Conservation (phyloP, 2,113 vertebrate genomes). For the Rhipidura dahli region DNA sequence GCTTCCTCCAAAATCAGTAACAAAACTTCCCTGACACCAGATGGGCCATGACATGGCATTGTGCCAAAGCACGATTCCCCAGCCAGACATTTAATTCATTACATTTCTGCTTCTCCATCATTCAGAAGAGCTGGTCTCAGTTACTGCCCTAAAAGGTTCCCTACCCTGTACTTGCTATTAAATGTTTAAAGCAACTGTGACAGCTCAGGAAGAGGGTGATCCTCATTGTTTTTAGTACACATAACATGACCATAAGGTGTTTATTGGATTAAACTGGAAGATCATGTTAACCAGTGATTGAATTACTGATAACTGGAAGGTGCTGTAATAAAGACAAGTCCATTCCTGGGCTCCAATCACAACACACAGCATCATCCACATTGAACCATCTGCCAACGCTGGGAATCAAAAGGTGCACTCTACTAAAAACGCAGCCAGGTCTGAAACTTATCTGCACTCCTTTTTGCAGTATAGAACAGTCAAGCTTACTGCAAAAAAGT, state of each 20-base stretch:
- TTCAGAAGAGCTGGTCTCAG: neutral
- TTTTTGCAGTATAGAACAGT: neutral
- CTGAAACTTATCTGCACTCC: neutral
- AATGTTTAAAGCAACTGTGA: neutral
- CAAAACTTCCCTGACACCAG: neutral
- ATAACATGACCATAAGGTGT: constrained; percentile 51
- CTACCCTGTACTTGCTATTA: neutral
- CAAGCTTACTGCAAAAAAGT: neutral
- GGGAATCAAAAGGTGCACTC: neutral
- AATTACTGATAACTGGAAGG: constrained; percentile 49
- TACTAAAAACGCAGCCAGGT: neutral
- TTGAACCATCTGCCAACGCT: neutral
- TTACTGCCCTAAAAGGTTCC: neutral
- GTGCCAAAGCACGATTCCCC: neutral
- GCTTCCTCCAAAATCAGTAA: neutral
- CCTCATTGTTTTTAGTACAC: neutral
- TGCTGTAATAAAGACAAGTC: constrained; percentile 6
- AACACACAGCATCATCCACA: neutral
- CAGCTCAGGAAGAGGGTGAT: neutral
- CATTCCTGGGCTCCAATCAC: neutral
- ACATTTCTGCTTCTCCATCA: neutral
- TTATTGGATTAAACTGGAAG: constrained; percentile 59
- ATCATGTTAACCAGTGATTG: constrained; percentile 57
- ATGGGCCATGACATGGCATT: neutral
- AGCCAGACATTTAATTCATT: constrained; percentile 19